Evolutionary conservation across 2,888 invertebrate genomes (phyloP), one percentile per base, ranked within the genome.

Genomic region (Spilosoma lubricipeda): DNA sequence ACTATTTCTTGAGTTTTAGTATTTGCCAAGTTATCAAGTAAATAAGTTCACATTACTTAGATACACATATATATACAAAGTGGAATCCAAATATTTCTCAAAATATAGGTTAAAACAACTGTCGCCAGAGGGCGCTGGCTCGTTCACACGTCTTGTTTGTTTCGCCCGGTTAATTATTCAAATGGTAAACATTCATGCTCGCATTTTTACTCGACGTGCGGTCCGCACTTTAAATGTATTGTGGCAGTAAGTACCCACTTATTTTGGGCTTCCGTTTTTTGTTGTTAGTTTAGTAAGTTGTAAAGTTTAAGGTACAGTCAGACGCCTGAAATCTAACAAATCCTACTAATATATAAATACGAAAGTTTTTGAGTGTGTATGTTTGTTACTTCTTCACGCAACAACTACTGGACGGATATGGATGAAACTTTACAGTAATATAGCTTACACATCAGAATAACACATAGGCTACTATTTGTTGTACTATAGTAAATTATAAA

Each of bases 91-190:
- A 77, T 74, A 74, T 73, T 67, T 67, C 45, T 70, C 52, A 36
- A 77, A 77, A 85, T 86, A 78, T 86, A 78, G 85, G 87, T 87
- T 86, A 85, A 81, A 80, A 71, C 48, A 73, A 78, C 79, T 81
- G 84, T 81, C 84, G 84, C 84, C 74, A 86, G 82, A 83, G 85
- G 84, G 87, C 83, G 84, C 72, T 77, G 75, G 71, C 83, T 85
- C 87, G 87, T 90, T 92, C 90, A 90, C 92, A 91, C 90, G 88
- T 90, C 90, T 90, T 90, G 91, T 91, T 90, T 91, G 89, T 88
- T 88, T 71, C 69, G 27, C 82, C 84, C 81, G 66, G 77, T 93
- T 91, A 91, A 92, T 91, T 92, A 93, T 93, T 91, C 91, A 93
- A 76, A 79, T 77, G 82, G 89, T 89, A 91, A 91, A 92, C 90